Conservation (phyloP, 2,888 invertebrate genomes). For the Hemicrepidius hirtus region DNA sequence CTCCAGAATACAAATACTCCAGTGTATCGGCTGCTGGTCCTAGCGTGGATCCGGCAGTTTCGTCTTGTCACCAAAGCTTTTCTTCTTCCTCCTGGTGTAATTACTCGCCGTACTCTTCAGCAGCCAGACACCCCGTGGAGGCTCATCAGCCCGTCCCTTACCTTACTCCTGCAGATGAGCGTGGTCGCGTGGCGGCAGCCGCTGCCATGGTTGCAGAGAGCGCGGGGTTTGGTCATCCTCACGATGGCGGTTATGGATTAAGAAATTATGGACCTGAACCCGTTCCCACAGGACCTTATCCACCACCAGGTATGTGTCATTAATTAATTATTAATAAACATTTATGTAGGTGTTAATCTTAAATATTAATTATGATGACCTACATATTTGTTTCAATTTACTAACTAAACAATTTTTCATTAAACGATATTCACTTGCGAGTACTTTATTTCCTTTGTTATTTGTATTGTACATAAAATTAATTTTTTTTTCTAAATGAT, state of each 20-base stretch:
- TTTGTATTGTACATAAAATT: too few species aligned
- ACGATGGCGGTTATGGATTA: constrained; percentile 79
- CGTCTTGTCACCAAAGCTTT: constrained; percentile 82
- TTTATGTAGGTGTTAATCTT: constrained; percentile 62
- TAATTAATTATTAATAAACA: constrained; percentile 15
- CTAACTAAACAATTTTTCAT: constrained; percentile 37
- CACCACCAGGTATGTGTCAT: constrained; percentile 81
- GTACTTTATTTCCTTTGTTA: too few species aligned
- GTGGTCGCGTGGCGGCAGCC: constrained; percentile 77
- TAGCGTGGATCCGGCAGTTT: constrained; percentile 74
- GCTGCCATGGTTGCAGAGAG: constrained; percentile 76
- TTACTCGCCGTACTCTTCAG: constrained; percentile 78
- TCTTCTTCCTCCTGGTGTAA: constrained; percentile 84
- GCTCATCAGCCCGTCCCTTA: constrained; percentile 79
- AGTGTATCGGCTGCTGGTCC: constrained; percentile 73
- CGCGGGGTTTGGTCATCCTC: constrained; percentile 82
- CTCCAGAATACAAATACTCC: constrained; percentile 78
- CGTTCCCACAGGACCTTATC: constrained; percentile 84
- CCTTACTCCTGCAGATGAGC: constrained; percentile 81
- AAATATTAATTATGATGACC: constrained; percentile 58
- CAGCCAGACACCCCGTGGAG: constrained; percentile 77
- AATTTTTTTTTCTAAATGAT: constrained; percentile 38
- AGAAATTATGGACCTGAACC: constrained; percentile 84
- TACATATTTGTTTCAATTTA: not conserved
- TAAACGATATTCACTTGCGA: too few species aligned